Evolutionary conservation across 92 coral and sea anemone species (phyloP).

Genomic region (Scolanthus callimorphus): DNA sequence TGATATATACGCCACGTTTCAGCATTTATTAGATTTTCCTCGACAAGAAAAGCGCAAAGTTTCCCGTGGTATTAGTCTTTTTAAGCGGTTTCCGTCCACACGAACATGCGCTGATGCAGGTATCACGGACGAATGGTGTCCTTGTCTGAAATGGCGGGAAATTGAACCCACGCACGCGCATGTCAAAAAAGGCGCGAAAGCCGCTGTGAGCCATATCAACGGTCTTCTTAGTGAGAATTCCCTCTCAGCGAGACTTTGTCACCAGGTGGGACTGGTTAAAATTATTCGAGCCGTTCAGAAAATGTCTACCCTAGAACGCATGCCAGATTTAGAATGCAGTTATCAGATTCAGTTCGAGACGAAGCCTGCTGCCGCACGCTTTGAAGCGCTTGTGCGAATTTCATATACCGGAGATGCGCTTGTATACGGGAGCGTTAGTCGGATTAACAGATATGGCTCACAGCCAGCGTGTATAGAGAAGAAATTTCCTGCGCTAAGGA

Average conservation of each 20-base stretch:
- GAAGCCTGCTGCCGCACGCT: not conserved
- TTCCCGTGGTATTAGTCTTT: conserved; percentile 45
- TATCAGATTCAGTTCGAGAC: conserved; percentile 62
- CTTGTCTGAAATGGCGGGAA: conserved; percentile 53
- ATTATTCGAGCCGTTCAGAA: conserved; percentile 7
- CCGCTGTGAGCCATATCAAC: conserved; percentile 50
- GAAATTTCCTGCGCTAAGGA: not conserved
- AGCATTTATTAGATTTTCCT: conserved; percentile 48
- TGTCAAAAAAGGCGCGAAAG: conserved; percentile 36
- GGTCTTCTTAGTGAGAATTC: conserved; percentile 19
- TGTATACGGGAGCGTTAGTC: not conserved
- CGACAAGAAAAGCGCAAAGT: conserved; percentile 6
- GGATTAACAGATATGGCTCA: not conserved
- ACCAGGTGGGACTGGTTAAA: conserved; percentile 23
- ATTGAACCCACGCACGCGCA: conserved; percentile 48
- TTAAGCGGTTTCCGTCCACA: conserved; percentile 20
- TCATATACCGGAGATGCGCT: not conserved
- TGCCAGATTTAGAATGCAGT: conserved; percentile 12
- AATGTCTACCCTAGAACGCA: not conserved
- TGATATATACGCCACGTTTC: conserved; percentile 70
- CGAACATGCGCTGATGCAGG: conserved; percentile 68
- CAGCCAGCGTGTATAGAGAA: not conserved
- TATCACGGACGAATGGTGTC: conserved; percentile 69
- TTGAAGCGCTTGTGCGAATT: not conserved
- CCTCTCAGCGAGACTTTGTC: conserved; percentile 28